Conservation (phyloP, 2,888 invertebrate species). For the Danaus chrysippus region DNA sequence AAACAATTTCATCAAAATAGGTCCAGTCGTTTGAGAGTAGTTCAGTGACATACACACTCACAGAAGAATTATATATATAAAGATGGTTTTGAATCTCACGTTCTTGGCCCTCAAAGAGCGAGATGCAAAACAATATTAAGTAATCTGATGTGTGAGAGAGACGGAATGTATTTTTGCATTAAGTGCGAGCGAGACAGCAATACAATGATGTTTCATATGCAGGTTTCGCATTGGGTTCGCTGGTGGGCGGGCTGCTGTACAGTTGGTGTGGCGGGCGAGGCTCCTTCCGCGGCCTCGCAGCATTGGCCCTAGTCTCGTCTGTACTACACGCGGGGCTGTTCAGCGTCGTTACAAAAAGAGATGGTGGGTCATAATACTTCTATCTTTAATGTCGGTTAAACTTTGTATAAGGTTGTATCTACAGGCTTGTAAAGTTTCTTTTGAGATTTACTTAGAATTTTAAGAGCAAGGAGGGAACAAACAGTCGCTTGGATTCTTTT, state of each 20-base stretch:
- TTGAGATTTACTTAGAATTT: background rate
- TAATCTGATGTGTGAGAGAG: too few relatives aligned
- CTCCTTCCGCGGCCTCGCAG: constrained; percentile 56
- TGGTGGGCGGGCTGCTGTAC: constrained; percentile 85
- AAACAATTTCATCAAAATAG: too few relatives aligned
- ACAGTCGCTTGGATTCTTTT: too few relatives aligned
- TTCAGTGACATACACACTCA: too few relatives aligned
- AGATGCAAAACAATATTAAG: too few relatives aligned
- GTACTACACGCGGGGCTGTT: constrained; percentile 45
- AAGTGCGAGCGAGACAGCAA: too few relatives aligned
- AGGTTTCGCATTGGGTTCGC: constrained; percentile 88
- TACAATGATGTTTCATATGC: background rate
- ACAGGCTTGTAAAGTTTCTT: background rate
- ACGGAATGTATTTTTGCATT: too few relatives aligned
- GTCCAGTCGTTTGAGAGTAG: too few relatives aligned
- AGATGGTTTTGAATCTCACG: too few relatives aligned
- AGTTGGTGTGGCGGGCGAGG: constrained; percentile 79
- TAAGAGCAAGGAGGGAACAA: too few relatives aligned
- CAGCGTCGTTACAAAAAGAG: constrained; percentile 31
- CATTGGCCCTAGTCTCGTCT: constrained; percentile 43
- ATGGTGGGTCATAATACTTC: constrained; percentile 18
- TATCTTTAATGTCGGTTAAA: background rate
- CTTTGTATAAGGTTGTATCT: background rate
- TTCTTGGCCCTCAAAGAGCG: too few relatives aligned
- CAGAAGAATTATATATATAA: too few relatives aligned